These are phyloP conservation scores for Rhyacophila brunnea DNA, from an alignment of 1,140 invertebrate species.

Conservation along the genomic window DNA sequence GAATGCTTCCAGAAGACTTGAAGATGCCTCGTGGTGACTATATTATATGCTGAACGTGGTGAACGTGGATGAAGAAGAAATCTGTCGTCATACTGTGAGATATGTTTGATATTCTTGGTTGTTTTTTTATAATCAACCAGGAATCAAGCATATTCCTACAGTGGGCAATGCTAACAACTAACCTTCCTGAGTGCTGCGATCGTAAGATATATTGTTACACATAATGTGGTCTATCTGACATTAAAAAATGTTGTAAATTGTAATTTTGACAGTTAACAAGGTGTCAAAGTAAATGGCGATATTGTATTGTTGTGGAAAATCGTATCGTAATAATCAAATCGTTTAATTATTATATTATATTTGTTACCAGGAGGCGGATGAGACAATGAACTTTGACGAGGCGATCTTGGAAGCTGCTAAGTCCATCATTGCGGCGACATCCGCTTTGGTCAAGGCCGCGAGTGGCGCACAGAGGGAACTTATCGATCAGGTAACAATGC, in stretches of 20 bases:
- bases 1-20: too few species aligned
- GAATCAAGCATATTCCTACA: slow-evolving; percentile 99
- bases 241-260: too few species aligned
- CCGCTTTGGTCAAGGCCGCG: slow-evolving; percentile 93
- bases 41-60: too few species aligned
- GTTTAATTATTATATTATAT: slow-evolving; percentile 19
- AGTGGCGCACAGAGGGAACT: slow-evolving; percentile 93
- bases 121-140: slow-evolving; percentile 84
- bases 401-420: slow-evolving; percentile 98
- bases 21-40: too few species aligned
- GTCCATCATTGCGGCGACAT: slow-evolving; percentile 95
- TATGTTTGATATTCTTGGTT: slow-evolving; percentile 99
- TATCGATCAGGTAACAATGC: slow-evolving; percentile 64
- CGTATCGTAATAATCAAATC: too few species aligned
- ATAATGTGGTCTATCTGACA: too few species aligned
- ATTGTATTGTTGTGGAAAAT: too few species aligned
- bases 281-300: too few species aligned
- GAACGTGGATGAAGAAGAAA: neutral
- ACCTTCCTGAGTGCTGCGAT: too few species aligned
- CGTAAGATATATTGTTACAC: too few species aligned
- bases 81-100: slow-evolving; percentile 70
- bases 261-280: too few species aligned
- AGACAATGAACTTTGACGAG: slow-evolving; percentile 95
- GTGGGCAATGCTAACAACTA: slow-evolving; percentile 41
- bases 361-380: slow-evolving; percentile 79